These are phyloP conservation scores for Pyralis farinalis DNA, from an alignment of 2,888 invertebrate genomes.

Conservation along the genomic window DNA sequence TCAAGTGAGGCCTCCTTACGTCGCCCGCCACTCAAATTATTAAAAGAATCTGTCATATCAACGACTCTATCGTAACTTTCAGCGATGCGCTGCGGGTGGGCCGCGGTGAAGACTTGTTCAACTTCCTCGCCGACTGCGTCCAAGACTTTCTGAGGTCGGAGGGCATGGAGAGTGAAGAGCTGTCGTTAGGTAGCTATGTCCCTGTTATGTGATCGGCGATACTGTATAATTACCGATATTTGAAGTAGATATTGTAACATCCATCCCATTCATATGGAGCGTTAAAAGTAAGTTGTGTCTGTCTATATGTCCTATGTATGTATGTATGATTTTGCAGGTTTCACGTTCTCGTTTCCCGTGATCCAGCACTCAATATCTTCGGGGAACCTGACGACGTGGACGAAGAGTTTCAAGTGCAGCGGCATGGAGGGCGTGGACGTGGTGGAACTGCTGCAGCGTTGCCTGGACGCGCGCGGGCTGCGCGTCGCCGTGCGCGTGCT, in stretches of 20 bases:
- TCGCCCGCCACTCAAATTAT: too few relatives aligned
- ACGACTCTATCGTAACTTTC: too few relatives aligned
- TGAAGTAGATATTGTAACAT: too few relatives aligned
- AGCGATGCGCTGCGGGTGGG: slow-evolving; percentile 82
- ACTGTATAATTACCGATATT: too few relatives aligned
- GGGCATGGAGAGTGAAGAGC: slow-evolving; percentile 75
- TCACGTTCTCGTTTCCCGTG: slow-evolving; percentile 94
- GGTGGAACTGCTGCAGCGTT: slow-evolving; percentile 84
- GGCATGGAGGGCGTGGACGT: slow-evolving; percentile 86
- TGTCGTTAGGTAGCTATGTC: slow-evolving; percentile 86
- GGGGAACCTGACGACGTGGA: slow-evolving; percentile 91
- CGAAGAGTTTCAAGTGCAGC: slow-evolving; percentile 89
- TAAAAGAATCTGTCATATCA: too few relatives aligned
- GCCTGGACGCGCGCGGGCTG: slow-evolving; percentile 77
- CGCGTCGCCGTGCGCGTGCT: slow-evolving; percentile 86
- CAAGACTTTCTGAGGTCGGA: slow-evolving; percentile 84
- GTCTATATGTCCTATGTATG: too few relatives aligned
- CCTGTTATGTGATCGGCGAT: too few relatives aligned
- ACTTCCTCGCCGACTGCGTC: slow-evolving; percentile 88
- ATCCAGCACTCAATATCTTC: slow-evolving; percentile 86
- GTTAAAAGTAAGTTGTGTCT: too few relatives aligned
- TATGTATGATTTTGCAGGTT: too few relatives aligned
- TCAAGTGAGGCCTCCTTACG: slow-evolving; percentile 41
- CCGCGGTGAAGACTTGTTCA: slow-evolving; percentile 84
- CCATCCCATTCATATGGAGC: too few relatives aligned